Evolutionary conservation across 1,140 invertebrate genomes (phyloP).

Genomic region (Trichomalopsis sarcophagae): DNA sequence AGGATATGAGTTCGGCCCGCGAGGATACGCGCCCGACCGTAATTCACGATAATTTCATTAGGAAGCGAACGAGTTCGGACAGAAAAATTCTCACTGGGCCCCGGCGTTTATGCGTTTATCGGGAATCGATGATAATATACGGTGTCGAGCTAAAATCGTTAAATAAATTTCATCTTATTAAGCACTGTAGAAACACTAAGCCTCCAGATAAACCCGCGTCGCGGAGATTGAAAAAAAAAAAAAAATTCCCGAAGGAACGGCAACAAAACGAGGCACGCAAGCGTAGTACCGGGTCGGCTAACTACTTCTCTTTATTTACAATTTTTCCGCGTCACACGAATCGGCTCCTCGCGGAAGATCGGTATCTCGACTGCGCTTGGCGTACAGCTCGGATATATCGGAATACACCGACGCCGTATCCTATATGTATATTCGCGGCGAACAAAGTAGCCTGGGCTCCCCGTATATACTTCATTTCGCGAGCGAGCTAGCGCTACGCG

Average conservation of each 20-base stretch:
- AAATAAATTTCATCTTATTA: no score
- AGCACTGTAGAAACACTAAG: no score
- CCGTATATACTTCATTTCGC: conserved; percentile 14
- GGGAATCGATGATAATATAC: background rate
- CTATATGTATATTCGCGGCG: background rate
- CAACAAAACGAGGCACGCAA: background rate
- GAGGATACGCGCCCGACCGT: background rate
- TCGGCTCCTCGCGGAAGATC: background rate
- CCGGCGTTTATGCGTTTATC: conserved; percentile 14
- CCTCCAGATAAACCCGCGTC: no score
- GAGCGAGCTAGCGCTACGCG: background rate
- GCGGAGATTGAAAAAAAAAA: no score
- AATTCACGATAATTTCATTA: conserved; percentile 38
- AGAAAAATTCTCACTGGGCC: background rate
- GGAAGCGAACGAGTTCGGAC: background rate
- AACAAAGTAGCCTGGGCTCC: conserved; percentile 22
- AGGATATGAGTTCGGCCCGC: background rate
- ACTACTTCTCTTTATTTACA: conserved; percentile 9
- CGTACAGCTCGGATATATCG: background rate
- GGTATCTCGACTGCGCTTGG: background rate
- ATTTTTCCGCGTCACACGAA: conserved; percentile 6
- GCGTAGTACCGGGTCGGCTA: background rate
- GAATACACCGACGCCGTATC: background rate
- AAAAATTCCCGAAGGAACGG: background rate
- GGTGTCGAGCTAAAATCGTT: background rate